These are phyloP conservation scores for Zaprionus lachaisei DNA, from an alignment of 1,140 invertebrate species.

Conservation along the genomic window DNA sequence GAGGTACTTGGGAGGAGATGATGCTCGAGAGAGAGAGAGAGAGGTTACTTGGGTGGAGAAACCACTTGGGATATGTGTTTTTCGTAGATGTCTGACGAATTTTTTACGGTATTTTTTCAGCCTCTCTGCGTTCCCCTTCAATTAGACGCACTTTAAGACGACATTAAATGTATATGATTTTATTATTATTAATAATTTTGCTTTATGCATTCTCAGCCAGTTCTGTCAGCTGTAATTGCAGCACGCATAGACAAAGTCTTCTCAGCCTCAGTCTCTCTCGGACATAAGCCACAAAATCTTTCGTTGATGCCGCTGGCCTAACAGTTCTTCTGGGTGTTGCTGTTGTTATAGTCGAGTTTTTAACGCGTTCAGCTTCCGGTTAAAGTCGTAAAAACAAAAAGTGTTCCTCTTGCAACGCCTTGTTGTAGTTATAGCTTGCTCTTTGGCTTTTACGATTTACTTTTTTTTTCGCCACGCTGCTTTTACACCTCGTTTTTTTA, in stretches of 20 bases:
- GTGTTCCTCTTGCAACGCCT: conserved; percentile 55
- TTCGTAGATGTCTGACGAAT: conserved; percentile 15
- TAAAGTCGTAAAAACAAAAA: conserved; percentile 62
- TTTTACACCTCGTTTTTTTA: conserved; percentile 70
- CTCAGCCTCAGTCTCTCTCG: conserved; percentile 16
- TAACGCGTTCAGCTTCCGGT: conserved; percentile 63
- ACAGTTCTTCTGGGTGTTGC: conserved; percentile 40
- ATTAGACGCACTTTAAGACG: conserved; percentile 74
- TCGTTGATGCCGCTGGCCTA: conserved; percentile 6
- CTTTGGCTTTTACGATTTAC: conserved; percentile 57
- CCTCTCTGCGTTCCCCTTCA: conserved; percentile 13
- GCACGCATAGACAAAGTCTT: background rate
- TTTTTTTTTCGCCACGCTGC: conserved; percentile 47
- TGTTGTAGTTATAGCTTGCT: conserved; percentile 36
- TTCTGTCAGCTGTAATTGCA: conserved; percentile 37
- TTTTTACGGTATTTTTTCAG: conserved; percentile 43
- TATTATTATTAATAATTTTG: conserved; percentile 65
- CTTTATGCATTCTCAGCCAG: conserved; percentile 53
- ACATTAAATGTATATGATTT: conserved; percentile 63
- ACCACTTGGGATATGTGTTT: conserved; percentile 11
- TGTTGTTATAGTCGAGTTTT: conserved; percentile 40
- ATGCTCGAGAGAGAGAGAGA: background rate
- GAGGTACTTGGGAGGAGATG: background rate
- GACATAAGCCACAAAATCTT: conserved; percentile 22
- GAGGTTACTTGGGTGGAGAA: background rate